phyloP scores from a whole-genome alignment of 2,113 vertebrate species.

The Bucco capensis region DNA sequence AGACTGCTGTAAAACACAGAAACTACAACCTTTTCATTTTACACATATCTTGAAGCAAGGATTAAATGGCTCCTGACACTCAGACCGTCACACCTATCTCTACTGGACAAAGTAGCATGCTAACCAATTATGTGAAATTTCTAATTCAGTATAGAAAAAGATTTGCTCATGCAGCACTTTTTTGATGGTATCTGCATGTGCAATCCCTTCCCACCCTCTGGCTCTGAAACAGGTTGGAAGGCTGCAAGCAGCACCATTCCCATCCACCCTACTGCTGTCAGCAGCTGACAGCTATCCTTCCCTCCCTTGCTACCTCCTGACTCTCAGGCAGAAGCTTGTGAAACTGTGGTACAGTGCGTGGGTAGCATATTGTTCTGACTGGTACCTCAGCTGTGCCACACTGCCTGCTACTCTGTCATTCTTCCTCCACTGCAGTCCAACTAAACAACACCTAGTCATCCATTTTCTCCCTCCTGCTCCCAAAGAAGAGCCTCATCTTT shows the following conservation, averaged over 20 bases:
- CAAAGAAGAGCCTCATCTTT: neutral
- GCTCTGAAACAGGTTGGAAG: conserved; percentile 11
- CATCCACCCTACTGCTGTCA: conserved; percentile 30
- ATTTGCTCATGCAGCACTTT: neutral
- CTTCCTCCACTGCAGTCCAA: neutral
- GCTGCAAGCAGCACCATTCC: neutral
- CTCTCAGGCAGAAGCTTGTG: conserved; percentile 24
- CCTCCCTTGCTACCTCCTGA: conserved; percentile 7
- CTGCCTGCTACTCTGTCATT: neutral
- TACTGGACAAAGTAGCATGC: neutral
- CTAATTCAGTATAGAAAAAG: neutral
- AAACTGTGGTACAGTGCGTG: neutral
- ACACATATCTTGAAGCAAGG: neutral
- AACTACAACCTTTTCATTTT: neutral
- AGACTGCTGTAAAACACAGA: neutral
- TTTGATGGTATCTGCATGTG: neutral
- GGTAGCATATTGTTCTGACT: conserved; percentile 39
- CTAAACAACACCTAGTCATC: neutral
- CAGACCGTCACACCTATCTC: neutral
- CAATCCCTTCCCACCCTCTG: neutral
- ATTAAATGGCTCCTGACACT: neutral
- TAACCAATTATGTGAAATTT: neutral
- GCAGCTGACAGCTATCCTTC: conserved; percentile 5
- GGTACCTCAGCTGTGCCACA: neutral
- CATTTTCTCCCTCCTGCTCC: neutral